Base-by-base conservation (phyloP, 2,888 invertebrate species). In the Nomada ferruginata region DNA sequence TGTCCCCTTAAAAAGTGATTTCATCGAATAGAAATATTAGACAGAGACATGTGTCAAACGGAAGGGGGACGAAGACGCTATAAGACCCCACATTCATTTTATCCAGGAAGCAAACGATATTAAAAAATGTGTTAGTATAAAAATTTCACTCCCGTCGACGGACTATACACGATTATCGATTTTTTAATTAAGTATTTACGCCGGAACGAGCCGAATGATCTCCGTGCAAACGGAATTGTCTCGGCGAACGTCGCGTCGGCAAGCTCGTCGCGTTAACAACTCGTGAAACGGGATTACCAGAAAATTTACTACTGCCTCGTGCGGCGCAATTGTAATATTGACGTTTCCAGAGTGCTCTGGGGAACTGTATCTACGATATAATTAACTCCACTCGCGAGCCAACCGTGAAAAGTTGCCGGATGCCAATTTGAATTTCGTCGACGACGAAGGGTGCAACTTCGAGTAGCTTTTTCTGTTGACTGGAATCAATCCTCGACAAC, bases 91-190 rank as follows among this genome's bases (percentile, higher is more conserved):
- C 52, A 47, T 42, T 59, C 42, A 36, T 72, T 60, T 64, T 29
- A 29, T 47, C 4, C 13, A 9, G 36, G 42, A 20, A 3, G 42
- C 26, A 26, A 50, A 23, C 59, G 64, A 72, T 57, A 65, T 72
- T 72, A 52, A 47, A 72, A 65, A 63, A 57, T 72, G 26, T 13
- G 18, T 42, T n/a, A 29, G 44, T 5, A 47, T 73, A 29, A 77
- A 65, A 59, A 59, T 52, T 72, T 26, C 44, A 3, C 47, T 23
- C 26, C 18, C 2, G 20, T 15, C 20, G 29, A 52, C 18, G 29
- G 4, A 15, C 4, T 15, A 60, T 29, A 36, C 59, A 60, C 13
- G 47, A 23, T 50, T n/a, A 15, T 60, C 15, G 36, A 50, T 52
- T 42, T 70, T n/a, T 5, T 20, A 15, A 20, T 70, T 50, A 52